A percentile compares a stretch with the other conserved stretches of the same genome.
Evolutionary conservation across 2,797 vertebrate species (phyloP).

Genomic region (Ctenopoma kingsleyae): DNA sequence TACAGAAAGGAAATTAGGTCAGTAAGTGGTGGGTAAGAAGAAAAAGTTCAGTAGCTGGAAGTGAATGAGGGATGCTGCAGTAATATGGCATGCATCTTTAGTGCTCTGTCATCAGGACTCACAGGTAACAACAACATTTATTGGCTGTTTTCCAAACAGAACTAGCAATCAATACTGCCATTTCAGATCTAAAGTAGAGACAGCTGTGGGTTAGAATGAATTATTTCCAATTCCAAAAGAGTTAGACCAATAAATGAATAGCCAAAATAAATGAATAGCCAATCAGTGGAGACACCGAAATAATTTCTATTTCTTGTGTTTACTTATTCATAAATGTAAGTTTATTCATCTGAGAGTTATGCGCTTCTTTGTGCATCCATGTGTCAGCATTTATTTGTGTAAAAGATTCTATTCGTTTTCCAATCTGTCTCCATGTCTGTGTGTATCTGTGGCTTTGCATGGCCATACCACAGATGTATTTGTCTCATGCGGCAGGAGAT

Average conservation of each 20-base stretch:
- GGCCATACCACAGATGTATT: constrained; percentile 55
- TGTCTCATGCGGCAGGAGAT: constrained; percentile 43
- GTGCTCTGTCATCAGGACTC: neutral
- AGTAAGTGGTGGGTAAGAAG: too few relatives aligned
- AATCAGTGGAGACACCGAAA: neutral
- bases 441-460: constrained; percentile 38
- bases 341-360: constrained; percentile 27
- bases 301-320: constrained; percentile 5
- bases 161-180: too few relatives aligned
- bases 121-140: too few relatives aligned
- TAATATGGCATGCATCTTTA: neutral
- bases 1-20: neutral
- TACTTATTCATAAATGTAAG: constrained; percentile 21
- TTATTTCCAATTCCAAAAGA: neutral
- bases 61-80: rapidly evolving
- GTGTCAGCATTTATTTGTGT: constrained; percentile 31
- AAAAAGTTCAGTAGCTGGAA: neutral
- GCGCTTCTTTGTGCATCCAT: constrained; percentile 3
- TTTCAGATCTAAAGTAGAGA: too few relatives aligned
- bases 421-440: constrained; percentile 38
- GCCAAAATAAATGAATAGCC: too few relatives aligned
- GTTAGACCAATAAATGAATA: too few relatives aligned
- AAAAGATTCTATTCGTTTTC: constrained; percentile 26
- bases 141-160: too few relatives aligned
- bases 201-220: too few relatives aligned